Percentiles rank a stretch among this genome's conserved stretches.
Evolutionary conservation across 2,797 vertebrate genomes (phyloP).

Genomic region (Darevskia nairensis): DNA sequence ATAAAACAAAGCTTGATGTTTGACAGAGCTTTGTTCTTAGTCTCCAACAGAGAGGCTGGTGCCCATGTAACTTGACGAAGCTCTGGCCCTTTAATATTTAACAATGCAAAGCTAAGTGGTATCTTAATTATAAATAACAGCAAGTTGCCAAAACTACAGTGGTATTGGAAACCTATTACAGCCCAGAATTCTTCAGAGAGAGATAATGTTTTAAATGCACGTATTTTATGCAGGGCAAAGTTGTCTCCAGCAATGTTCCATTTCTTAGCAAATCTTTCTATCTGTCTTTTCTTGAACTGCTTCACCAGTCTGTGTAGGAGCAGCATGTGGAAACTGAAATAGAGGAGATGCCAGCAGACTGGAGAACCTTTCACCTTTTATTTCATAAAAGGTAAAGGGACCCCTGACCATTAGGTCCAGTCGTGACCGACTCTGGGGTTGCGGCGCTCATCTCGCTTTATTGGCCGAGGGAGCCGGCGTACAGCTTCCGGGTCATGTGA

Average conservation of each 20-base stretch:
- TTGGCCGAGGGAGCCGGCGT: too few relatives aligned
- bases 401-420: too few relatives aligned
- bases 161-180: slow-evolving; percentile 41
- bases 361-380: background rate
- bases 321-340: background rate
- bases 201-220: background rate
- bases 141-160: slow-evolving; percentile 39
- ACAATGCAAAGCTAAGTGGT: slow-evolving; percentile 45
- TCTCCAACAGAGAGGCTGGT: slow-evolving; percentile 22
- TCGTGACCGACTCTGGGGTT: too few relatives aligned
- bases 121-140: slow-evolving; percentile 51
- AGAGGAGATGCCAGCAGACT: background rate
- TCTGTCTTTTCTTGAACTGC: background rate
- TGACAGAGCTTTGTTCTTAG: slow-evolving; percentile 49
- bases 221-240: background rate
- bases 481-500: too few relatives aligned
- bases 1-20: slow-evolving; percentile 42
- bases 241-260: background rate
- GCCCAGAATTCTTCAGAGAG: slow-evolving; percentile 2
- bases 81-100: slow-evolving; percentile 37
- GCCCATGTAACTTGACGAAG: slow-evolving; percentile 29
- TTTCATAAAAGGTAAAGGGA: background rate
- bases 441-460: too few relatives aligned
- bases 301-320: background rate
- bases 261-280: background rate